Base-by-base conservation (phyloP, 2,113 vertebrate species). In the Zingel zingel region DNA sequence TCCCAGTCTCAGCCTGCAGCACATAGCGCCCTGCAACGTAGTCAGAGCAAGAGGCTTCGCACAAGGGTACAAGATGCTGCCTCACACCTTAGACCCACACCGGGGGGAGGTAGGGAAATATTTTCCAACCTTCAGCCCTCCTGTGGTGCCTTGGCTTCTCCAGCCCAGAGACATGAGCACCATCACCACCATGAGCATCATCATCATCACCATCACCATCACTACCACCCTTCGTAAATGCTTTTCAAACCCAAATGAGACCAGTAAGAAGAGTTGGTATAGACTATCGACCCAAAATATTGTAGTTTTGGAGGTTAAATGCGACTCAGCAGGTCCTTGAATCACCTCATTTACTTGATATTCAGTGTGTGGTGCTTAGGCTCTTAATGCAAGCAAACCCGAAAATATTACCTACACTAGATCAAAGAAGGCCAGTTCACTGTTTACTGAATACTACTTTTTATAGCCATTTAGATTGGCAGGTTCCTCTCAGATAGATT, bases 141-240 rank as follows among this genome's bases (percentile, higher is more conserved):
- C 93, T 95, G 85, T 93, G 95, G 76, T 91, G 94, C 87, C 91
- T 91, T 68, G 91, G 94, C 57, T 2, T 68, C 90, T 91, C 92
- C 96, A 75, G 91, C 96, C 81, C 96, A 97, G 90, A 96, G 96
- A 94, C 97, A 99, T 0, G 97, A 98, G 75, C 97, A 98, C 76
- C 96, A 98, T 89, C 98, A 99, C 73, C 96, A 97, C 39, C 97
- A 99, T 0, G 96, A 99, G 76, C 97, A 99, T 83, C 97, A 98
- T 86, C 97, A 99, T 91, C 97, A 33, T 33, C 36, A 98, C 78
- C 97, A 98, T 81, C 96, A 98, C 88, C 97, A 95, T 92, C 97
- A 95, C 97, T 96, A 95, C 53, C 88, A 97, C 95, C 0, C 96
- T 94, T 84, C 86, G 15, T 91, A 81, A 87, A 73, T 30, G 45